Percentiles rank a stretch among this genome's conserved stretches.
These are phyloP conservation scores for Oxytorus armatus DNA, from an alignment of 2,888 invertebrate genomes.

Conservation along the genomic window DNA sequence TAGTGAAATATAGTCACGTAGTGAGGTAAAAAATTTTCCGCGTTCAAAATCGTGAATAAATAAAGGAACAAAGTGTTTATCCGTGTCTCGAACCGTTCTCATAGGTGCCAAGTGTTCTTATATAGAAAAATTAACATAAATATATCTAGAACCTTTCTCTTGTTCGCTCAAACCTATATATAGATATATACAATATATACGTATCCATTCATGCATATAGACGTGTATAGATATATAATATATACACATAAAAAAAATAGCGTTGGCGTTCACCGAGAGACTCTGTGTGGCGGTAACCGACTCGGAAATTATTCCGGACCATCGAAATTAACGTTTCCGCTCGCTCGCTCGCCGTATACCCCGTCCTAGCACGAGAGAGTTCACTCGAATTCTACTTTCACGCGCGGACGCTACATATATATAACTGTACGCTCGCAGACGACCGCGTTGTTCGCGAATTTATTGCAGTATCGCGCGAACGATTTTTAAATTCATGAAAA, in stretches of 20 bases:
- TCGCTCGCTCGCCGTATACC: constrained; percentile 43
- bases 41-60: too few relatives aligned
- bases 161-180: too few relatives aligned
- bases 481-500: constrained; percentile 42
- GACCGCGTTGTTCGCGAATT: constrained; percentile 15
- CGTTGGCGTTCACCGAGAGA: constrained; percentile 43
- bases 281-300: constrained; percentile 61
- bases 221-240: too few relatives aligned
- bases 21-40: too few relatives aligned
- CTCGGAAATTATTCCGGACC: constrained; percentile 68
- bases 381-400: neutral
- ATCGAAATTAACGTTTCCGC: constrained; percentile 69
- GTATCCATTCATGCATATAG: too few relatives aligned
- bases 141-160: too few relatives aligned
- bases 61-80: too few relatives aligned
- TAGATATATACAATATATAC: too few relatives aligned
- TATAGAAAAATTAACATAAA: too few relatives aligned
- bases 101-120: too few relatives aligned
- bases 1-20: too few relatives aligned
- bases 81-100: too few relatives aligned
- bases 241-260: neutral
- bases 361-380: constrained; percentile 9
- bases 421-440: constrained; percentile 6
- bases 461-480: constrained; percentile 25
- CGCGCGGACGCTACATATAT: neutral